Evolutionary conservation across 2,113 vertebrate genomes (phyloP), one percentile per base, ranked within the genome.

Genomic region (Gracilinanus agilis): DNA sequence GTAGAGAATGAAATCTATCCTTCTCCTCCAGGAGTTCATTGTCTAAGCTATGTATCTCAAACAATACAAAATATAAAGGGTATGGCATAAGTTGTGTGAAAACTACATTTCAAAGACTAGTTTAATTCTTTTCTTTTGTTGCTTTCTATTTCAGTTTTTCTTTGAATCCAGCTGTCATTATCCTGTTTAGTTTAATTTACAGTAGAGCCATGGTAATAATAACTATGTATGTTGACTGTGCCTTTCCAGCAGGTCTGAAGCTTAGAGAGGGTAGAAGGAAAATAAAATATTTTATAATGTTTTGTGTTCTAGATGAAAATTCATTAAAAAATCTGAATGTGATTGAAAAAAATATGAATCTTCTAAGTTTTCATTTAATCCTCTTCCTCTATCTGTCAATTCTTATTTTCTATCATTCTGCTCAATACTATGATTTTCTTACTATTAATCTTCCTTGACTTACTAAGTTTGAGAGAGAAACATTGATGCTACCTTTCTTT

Each of bases 91-190:
- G 19, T 21, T 49, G 49, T 49, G 49, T 49, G 49, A 5, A 49
- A 49, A 49, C 49, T 34, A 83, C 67, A 83, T 40, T 83, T 40
- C 67, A 83, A 40, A 83, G 67, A 83, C 34, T 23, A 83, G 34
- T 40, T 21, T 83, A 83, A 40, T 83, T 40, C 24, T 92, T 75
- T 56, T 25, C 53, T 93, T 49, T 90, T 58, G 89, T 61, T 90
- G 53, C 0, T 44, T 92, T 93, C 89, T 90, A 10, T 92, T 94
- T 92, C 90, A 44, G 54, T 13, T 94, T 92, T 44, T 40, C 67
- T 21, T 83, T 91, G 83, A 61, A 24, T 7, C 34, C 53, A n/a
- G 25, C 67, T 88, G 21, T 93, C 54, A 56, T 83, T 44, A 91
- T 10, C 90, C 13, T 94, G 40, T 94, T 54, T 23, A 89, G 25